These are phyloP conservation scores for Drosophila rubida DNA, from an alignment of 2,888 invertebrate species.

Conservation along the genomic window DNA sequence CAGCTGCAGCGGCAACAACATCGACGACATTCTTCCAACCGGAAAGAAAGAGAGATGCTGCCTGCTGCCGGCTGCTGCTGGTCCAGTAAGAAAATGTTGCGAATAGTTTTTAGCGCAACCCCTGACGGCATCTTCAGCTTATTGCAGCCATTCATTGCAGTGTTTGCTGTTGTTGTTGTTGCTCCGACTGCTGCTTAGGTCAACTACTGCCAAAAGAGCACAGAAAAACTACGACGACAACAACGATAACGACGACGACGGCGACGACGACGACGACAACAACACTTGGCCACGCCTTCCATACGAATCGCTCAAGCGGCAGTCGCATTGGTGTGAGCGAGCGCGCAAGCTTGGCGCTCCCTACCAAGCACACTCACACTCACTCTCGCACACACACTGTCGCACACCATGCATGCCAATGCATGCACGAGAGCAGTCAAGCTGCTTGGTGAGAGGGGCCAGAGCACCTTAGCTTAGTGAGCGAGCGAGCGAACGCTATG, in stretches of 20 bases:
- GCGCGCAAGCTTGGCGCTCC: conserved; percentile 69
- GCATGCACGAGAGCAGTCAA: conserved; percentile 29
- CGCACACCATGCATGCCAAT: conserved; percentile 16
- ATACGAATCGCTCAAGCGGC: conserved; percentile 42
- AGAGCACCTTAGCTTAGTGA: conserved; percentile 19
- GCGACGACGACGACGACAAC: conserved; percentile 33
- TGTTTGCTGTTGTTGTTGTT: conserved; percentile 30
- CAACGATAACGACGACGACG: conserved; percentile 25
- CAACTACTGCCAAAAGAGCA: conserved; percentile 73
- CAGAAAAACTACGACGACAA: conserved; percentile 65
- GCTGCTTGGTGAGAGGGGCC: conserved; percentile 28
- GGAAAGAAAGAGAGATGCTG: conserved; percentile 61
- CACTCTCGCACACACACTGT: conserved; percentile 14
- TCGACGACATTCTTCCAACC: conserved; percentile 36
- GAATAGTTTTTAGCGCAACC: conserved; percentile 71
- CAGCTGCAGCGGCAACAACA: conserved; percentile 25
- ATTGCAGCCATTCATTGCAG: conserved; percentile 62
- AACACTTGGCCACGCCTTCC: conserved; percentile 69
- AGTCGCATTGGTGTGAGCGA: conserved; percentile 55
- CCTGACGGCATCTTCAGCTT: conserved; percentile 60
- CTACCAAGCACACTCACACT: conserved; percentile 47
- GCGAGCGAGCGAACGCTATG: conserved; percentile 38
- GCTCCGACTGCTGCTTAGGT: conserved; percentile 60
- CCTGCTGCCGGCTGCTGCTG: conserved; percentile 30
- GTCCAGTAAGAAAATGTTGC: conserved; percentile 80